phyloP scores from a whole-genome alignment of 92 coral and sea anemone species.

The Epizoanthus stellaris region DNA sequence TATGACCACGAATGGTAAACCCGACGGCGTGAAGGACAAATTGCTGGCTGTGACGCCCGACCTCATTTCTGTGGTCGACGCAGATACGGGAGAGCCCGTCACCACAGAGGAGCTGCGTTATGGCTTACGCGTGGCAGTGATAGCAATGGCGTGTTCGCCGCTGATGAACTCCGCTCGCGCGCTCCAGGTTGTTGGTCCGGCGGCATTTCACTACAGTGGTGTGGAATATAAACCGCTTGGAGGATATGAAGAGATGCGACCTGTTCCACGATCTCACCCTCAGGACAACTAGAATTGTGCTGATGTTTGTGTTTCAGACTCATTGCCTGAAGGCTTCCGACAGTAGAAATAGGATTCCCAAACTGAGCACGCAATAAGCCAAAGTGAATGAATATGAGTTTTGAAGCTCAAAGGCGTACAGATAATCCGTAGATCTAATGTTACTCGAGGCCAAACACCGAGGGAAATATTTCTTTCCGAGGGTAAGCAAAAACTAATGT shows the following conservation, averaged over 20 bases:
- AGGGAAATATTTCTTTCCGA: too few species aligned
- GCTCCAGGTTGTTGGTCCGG: slow-evolving; percentile 82
- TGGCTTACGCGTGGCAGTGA: slow-evolving; percentile 91
- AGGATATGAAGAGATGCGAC: slow-evolving; percentile 66
- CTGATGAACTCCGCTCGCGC: slow-evolving; percentile 72
- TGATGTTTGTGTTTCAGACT: too few species aligned
- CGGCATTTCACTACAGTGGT: slow-evolving; percentile 82
- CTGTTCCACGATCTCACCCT: slow-evolving; percentile 63
- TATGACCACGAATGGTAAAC: slow-evolving; percentile 21
- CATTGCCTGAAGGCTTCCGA: too few species aligned
- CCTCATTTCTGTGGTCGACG: slow-evolving; percentile 85
- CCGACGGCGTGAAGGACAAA: slow-evolving; percentile 64
- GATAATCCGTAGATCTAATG: too few species aligned
- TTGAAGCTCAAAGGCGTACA: too few species aligned
- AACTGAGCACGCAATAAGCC: too few species aligned
- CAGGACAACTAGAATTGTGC: background rate
- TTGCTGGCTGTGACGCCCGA: slow-evolving; percentile 86
- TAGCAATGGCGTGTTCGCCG: slow-evolving; percentile 80
- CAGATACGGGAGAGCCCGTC: slow-evolving; percentile 88
- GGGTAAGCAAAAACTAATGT: too few species aligned
- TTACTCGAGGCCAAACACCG: too few species aligned
- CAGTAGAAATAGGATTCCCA: too few species aligned
- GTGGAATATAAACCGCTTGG: slow-evolving; percentile 69
- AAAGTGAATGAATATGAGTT: too few species aligned
- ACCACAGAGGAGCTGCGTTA: slow-evolving; percentile 93